These are phyloP conservation scores for Kryptolebias ocellatus DNA, from an alignment of 2,797 vertebrate species.

Conservation along the genomic window DNA sequence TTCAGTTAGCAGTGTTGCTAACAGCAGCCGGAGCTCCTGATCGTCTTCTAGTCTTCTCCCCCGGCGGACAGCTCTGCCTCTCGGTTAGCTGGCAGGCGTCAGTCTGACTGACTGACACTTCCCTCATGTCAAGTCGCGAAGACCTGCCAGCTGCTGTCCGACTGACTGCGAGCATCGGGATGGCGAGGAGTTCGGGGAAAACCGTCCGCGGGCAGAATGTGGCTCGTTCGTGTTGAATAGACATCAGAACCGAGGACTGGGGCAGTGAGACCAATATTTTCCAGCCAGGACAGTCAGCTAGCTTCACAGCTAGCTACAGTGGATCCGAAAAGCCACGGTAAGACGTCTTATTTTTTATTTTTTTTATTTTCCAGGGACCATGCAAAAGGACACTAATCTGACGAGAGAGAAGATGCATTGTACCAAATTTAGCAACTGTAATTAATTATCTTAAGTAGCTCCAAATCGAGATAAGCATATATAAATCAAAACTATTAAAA, in stretches of 20 bases:
- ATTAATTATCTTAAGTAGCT: too few species aligned
- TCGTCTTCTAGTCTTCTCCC: slow-evolving; percentile 39
- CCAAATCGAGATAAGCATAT: too few species aligned
- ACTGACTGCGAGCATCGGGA: slow-evolving; percentile 56
- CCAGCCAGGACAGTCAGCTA: slow-evolving; percentile 80
- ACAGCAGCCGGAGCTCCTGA: slow-evolving; percentile 51
- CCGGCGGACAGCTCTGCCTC: slow-evolving; percentile 19
- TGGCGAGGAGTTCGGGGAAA: slow-evolving; percentile 62
- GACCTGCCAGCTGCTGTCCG: slow-evolving; percentile 42
- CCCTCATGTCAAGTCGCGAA: slow-evolving; percentile 60
- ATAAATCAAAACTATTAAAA: too few species aligned
- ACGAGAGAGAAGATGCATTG: too few species aligned
- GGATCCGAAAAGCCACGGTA: slow-evolving; percentile 85
- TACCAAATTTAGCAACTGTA: too few species aligned
- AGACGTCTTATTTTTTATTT: slow-evolving; percentile 55
- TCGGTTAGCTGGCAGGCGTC: slow-evolving; percentile 57
- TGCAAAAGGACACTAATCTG: slow-evolving; percentile 21
- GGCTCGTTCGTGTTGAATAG: slow-evolving; percentile 71
- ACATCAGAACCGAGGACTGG: slow-evolving; percentile 60
- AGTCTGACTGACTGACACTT: slow-evolving; percentile 49
- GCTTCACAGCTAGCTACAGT: slow-evolving; percentile 82
- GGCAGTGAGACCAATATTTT: slow-evolving; percentile 71
- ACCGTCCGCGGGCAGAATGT: slow-evolving; percentile 62
- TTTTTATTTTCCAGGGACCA: slow-evolving; percentile 45
- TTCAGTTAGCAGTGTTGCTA: slow-evolving; percentile 68